These are phyloP conservation scores for Pavo muticus DNA, from an alignment of 2,113 vertebrate species.

Conservation along the genomic window DNA sequence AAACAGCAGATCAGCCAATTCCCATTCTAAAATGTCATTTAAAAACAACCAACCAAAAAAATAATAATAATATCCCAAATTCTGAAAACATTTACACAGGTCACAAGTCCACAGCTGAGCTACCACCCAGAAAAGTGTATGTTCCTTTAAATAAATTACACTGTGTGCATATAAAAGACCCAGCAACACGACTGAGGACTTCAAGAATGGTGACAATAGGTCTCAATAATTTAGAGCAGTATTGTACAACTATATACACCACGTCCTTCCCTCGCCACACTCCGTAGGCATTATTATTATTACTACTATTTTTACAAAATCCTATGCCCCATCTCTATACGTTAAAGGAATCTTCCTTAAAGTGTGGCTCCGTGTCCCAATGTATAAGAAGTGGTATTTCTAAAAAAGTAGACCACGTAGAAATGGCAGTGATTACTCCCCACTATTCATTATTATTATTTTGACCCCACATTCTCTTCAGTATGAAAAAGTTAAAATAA, in stretches of 20 bases:
- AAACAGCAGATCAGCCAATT: constrained; percentile 77
- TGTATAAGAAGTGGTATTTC: constrained; percentile 82
- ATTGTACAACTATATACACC: constrained; percentile 88
- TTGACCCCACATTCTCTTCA: constrained; percentile 77
- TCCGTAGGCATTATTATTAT: constrained; percentile 52
- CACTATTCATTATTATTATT: constrained; percentile 44
- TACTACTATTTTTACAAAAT: constrained; percentile 72
- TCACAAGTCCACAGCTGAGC: constrained; percentile 83
- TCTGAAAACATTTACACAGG: constrained; percentile 78
- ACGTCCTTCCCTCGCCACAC: constrained; percentile 70
- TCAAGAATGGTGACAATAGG: constrained; percentile 81
- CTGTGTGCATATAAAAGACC: constrained; percentile 87
- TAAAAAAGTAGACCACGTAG: constrained; percentile 92
- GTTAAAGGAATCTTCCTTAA: constrained; percentile 73
- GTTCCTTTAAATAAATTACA: constrained; percentile 89
- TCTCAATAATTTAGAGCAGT: constrained; percentile 85
- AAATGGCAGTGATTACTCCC: constrained; percentile 92
- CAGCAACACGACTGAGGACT: constrained; percentile 83
- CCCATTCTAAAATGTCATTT: constrained; percentile 74
- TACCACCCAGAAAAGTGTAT: constrained; percentile 69
- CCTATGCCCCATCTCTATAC: constrained; percentile 57
- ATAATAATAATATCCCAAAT: constrained; percentile 33
- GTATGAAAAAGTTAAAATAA: constrained; percentile 82
- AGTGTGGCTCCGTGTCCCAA: constrained; percentile 87
- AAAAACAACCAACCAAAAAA: constrained; percentile 27